phyloP scores from a whole-genome alignment of 2,113 vertebrate species.

The Dasyornis broadbenti region DNA sequence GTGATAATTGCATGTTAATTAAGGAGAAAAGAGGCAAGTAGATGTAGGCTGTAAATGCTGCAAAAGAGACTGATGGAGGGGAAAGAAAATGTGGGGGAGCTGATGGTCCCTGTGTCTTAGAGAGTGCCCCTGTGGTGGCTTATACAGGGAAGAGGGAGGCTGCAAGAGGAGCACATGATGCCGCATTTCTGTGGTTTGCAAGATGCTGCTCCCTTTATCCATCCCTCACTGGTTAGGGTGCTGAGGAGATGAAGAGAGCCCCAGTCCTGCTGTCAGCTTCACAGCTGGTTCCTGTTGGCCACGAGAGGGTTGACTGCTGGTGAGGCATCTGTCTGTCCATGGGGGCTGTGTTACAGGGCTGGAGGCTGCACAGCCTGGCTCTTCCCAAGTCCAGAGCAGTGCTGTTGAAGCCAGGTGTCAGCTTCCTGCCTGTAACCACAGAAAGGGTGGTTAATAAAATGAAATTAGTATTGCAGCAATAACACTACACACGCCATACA shows the following conservation, averaged over 20 bases:
- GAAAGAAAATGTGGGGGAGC: neutral
- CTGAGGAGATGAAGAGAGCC: neutral
- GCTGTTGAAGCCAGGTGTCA: neutral
- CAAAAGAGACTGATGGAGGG: neutral
- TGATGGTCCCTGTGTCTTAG: neutral
- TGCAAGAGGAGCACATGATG: accelerated
- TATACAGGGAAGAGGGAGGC: neutral
- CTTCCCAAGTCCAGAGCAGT: neutral
- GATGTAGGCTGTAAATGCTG: neutral
- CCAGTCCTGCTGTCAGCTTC: neutral
- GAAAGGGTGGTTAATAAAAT: neutral
- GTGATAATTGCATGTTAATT: neutral
- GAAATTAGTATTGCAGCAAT: neutral
- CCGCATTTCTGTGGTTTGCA: accelerated
- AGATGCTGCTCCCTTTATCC: neutral
- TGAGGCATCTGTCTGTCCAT: neutral
- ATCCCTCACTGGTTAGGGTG: neutral
- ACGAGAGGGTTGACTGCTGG: neutral
- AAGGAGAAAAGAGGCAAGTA: neutral
- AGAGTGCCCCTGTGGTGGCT: neutral
- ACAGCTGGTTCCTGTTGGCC: neutral
- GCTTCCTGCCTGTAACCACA: neutral
- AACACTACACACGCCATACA: accelerated
- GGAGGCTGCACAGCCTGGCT: neutral
- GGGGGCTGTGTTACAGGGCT: neutral